phyloP scores from a whole-genome alignment of 2,797 vertebrate genomes.

The Poeciliopsis turneri region DNA sequence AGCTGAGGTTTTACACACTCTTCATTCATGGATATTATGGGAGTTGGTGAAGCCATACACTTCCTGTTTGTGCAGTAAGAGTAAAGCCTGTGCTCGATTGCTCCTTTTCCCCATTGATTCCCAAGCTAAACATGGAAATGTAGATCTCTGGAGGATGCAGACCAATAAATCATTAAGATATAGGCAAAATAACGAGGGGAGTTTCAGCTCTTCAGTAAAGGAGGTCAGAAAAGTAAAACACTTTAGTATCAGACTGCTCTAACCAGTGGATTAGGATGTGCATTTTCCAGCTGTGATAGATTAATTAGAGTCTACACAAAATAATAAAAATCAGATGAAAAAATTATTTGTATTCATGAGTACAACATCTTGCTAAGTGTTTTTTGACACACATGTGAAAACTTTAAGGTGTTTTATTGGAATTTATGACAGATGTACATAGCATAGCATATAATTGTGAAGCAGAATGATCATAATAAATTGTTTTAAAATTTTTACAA shows the following conservation, averaged over 20 bases:
- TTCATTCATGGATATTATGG: slow-evolving; percentile 27
- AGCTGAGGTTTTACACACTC: slow-evolving; percentile 46
- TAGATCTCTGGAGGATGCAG: slow-evolving; percentile 44
- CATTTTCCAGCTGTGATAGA: not conserved
- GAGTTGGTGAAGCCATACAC: slow-evolving; percentile 7
- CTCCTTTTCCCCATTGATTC: slow-evolving; percentile 59
- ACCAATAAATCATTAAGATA: slow-evolving; percentile 55
- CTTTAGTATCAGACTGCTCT: slow-evolving; percentile 23
- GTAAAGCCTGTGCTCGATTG: slow-evolving; percentile 33
- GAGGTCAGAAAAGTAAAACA: slow-evolving; percentile 53
- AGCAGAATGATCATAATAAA: not conserved
- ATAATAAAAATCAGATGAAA: not conserved
- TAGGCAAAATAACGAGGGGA: slow-evolving; percentile 20
- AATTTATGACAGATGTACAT: not conserved
- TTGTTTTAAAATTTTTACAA: not conserved
- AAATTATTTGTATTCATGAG: slow-evolving; percentile 6
- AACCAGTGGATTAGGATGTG: slow-evolving; percentile 34
- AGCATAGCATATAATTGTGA: not conserved
- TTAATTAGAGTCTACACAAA: not conserved
- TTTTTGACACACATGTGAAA: not conserved
- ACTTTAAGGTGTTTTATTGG: not conserved
- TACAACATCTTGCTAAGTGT: not conserved
- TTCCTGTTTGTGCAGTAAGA: slow-evolving; percentile 28
- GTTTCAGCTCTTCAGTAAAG: slow-evolving; percentile 28
- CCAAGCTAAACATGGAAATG: slow-evolving; percentile 47